Conservation (phyloP, 2,888 invertebrate genomes). For the Diarsia brunnea region DNA sequence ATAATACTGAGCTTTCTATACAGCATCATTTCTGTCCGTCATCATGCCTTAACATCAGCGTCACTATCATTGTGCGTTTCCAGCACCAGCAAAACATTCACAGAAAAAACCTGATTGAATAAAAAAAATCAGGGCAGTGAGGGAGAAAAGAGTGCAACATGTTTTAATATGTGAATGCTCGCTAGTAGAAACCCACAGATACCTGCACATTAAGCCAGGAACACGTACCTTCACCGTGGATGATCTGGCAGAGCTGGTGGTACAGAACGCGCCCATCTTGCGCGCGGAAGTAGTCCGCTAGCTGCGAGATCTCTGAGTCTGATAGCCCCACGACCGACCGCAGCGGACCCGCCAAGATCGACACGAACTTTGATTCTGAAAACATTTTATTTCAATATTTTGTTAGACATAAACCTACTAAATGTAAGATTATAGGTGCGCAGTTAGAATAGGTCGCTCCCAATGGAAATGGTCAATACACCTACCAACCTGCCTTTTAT, state of each 20-base stretch:
- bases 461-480: neutral
- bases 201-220: neutral
- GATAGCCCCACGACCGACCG: constrained; percentile 92
- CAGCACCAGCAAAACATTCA: neutral
- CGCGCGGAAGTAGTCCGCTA: constrained; percentile 95
- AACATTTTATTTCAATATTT: neutral
- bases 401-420: neutral
- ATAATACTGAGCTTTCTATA: constrained; percentile 1
- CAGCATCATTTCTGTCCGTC: too few relatives aligned
- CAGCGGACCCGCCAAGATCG: constrained; percentile 92
- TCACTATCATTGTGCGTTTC: neutral
- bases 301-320: constrained; percentile 93
- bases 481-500: neutral
- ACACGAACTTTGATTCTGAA: constrained; percentile 93
- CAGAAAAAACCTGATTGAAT: neutral
- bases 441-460: neutral
- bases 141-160: neutral
- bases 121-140: neutral
- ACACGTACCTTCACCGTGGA: constrained; percentile 92
- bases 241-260: constrained; percentile 93
- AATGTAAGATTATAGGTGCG: neutral
- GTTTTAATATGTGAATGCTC: neutral
- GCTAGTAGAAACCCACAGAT: neutral
- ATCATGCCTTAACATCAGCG: neutral
- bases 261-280: constrained; percentile 95